Percentiles rank a stretch among this genome's conserved stretches.
These are phyloP conservation scores for Myopa testacea DNA, from an alignment of 2,888 invertebrate species.

Conservation along the genomic window DNA sequence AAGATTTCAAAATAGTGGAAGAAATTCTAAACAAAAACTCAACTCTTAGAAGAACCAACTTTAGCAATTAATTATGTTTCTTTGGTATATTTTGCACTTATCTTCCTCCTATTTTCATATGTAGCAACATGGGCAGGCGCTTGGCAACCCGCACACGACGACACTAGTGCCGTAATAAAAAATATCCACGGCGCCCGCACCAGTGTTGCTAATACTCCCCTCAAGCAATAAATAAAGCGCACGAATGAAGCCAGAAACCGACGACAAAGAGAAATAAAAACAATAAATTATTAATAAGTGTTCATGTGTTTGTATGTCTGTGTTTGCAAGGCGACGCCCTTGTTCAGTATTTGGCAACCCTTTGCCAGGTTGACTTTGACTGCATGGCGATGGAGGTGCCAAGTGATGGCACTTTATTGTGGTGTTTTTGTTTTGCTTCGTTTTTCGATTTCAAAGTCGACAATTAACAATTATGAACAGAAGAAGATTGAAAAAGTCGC, in stretches of 20 bases:
- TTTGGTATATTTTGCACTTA: not conserved
- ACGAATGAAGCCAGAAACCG: not conserved
- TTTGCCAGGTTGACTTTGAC: not conserved
- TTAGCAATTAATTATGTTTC: not conserved
- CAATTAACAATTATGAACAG: not conserved
- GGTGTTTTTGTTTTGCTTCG: not conserved
- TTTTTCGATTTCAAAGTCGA: not conserved
- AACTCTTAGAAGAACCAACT: too few species aligned
- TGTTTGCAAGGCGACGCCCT: not conserved
- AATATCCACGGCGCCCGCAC: not conserved
- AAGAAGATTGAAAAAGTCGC: not conserved
- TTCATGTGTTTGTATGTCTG: not conserved
- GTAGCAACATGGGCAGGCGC: too few species aligned
- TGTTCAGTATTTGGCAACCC: too few species aligned
- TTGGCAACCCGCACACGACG: not conserved
- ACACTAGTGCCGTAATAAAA: not conserved
- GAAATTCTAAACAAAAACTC: too few species aligned
- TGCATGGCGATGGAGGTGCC: not conserved
- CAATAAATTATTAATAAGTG: constrained; percentile 4
- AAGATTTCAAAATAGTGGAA: too few species aligned
- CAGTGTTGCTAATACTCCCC: constrained; percentile 8
- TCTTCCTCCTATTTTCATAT: not conserved
- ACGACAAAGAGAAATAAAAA: constrained; percentile 10
- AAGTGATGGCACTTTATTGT: too few species aligned
- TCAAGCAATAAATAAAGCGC: constrained; percentile 14